Base-by-base conservation (phyloP, 2,888 invertebrate genomes). In the Chloroclystis v-ata region DNA sequence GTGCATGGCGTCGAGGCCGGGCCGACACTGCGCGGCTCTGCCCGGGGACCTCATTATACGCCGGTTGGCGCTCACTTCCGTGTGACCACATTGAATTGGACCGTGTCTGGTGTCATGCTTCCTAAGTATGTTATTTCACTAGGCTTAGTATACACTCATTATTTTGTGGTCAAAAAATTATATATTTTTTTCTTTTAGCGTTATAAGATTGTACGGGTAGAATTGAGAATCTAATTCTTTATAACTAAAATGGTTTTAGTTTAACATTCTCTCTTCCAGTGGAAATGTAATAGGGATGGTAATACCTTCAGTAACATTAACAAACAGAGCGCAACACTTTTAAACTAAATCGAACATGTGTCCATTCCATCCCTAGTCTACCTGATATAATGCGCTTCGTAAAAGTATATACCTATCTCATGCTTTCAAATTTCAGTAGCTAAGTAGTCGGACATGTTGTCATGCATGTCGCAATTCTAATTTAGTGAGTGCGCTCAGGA, bases 1-100 rank as follows among this genome's bases (percentile, higher is more conserved):
- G 60, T 72, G 68, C 84, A 84, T 84, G 63, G 47, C 37, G 30
- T 40, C 37, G 47, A 1, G 12, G 43, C 38, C 45, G 44, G 45
- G n/a, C 29, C n/a, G 32, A 43, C 54, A 67, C 66, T 68, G 71
- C 61, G 54, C 43, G 51, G 35, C 44, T 49, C 37, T 39, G 54
- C 29, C 25, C 24, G 14, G 46, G 16, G 30, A 46, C 32, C 52
- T 49, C 41, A 47, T 62, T 67, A 65, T 67, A 67, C 51, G 28
- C 25, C 39, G 46, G 39, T 30, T 11, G 20, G 47, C 39, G 54
- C 24, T 58, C 56, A 37, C 61, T 69, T 70, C 68, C 69, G 65
- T 64, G 47, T 59, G 48, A 63, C 70, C 70, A 52, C 68, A 52
- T 41, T 40, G 37, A 65, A 50, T 56, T 5, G 57, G 60, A 56